phyloP scores from a whole-genome alignment of 2,797 vertebrate genomes.

The Cygnus olor region DNA sequence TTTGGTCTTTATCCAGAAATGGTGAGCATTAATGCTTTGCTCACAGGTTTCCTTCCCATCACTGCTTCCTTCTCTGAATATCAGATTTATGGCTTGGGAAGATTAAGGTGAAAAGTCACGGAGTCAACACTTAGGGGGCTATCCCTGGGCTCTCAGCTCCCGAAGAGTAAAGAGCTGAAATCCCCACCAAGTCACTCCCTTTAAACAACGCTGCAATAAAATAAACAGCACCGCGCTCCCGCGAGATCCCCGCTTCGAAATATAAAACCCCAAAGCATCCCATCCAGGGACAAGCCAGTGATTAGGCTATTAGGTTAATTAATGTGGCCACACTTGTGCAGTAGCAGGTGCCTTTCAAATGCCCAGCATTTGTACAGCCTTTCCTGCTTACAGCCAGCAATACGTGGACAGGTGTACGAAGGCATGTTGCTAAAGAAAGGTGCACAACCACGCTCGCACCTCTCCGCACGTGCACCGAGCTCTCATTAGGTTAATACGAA shows the following conservation, averaged over 20 bases:
- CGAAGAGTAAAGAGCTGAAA: background rate
- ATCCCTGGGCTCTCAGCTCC: background rate
- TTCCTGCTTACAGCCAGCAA: background rate
- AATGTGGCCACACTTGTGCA: background rate
- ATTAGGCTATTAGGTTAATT: background rate
- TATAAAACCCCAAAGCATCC: background rate
- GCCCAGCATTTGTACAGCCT: background rate
- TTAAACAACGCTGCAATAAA: background rate
- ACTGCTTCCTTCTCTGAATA: background rate
- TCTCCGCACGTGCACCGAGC: background rate
- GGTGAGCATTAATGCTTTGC: background rate
- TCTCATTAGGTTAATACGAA: background rate
- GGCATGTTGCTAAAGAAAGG: background rate
- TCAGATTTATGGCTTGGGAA: background rate
- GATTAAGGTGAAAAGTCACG: background rate
- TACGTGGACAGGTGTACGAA: background rate
- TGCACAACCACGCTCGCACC: background rate
- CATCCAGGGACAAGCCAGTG: accelerated
- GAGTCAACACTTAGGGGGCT: background rate
- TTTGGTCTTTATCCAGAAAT: background rate
- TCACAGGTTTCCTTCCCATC: background rate
- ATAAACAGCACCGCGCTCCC: background rate
- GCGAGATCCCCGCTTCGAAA: background rate
- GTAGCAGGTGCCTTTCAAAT: background rate
- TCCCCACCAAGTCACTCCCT: background rate